phyloP scores from a whole-genome alignment of 2,797 vertebrate genomes.

The Zalophus californianus region DNA sequence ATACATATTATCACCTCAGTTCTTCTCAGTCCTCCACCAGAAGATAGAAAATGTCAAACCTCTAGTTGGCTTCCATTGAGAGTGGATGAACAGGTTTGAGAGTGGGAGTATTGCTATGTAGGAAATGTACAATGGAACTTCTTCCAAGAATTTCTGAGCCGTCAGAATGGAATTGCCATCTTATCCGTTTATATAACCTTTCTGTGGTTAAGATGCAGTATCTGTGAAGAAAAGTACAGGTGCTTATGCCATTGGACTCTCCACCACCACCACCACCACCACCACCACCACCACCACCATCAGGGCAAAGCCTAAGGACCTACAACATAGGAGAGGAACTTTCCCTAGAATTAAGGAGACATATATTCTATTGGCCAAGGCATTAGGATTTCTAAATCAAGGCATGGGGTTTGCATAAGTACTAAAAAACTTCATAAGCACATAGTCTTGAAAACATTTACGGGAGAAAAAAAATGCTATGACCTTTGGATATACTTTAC shows the following conservation, averaged over 20 bases:
- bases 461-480: neutral
- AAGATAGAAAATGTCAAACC: neutral
- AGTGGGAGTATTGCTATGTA: neutral
- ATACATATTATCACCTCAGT: neutral
- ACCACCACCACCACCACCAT: neutral
- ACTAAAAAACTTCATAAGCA: conserved; percentile 34
- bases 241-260: neutral
- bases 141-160: neutral
- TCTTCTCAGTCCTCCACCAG: neutral
- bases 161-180: neutral
- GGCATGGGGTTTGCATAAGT: neutral
- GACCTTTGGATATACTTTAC: neutral
- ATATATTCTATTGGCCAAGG: neutral
- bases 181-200: neutral
- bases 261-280: too few species aligned
- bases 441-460: conserved; percentile 1
- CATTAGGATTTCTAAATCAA: conserved; percentile 10
- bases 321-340: neutral
- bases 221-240: neutral
- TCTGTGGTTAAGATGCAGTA: conserved; percentile 6
- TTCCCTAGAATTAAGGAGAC: neutral
- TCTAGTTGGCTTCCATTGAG: neutral
- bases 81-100: neutral
- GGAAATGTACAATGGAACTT: neutral
- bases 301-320: neutral